phyloP scores from a whole-genome alignment of 1,140 invertebrate species.

The Ptiloglossa arizonensis region DNA sequence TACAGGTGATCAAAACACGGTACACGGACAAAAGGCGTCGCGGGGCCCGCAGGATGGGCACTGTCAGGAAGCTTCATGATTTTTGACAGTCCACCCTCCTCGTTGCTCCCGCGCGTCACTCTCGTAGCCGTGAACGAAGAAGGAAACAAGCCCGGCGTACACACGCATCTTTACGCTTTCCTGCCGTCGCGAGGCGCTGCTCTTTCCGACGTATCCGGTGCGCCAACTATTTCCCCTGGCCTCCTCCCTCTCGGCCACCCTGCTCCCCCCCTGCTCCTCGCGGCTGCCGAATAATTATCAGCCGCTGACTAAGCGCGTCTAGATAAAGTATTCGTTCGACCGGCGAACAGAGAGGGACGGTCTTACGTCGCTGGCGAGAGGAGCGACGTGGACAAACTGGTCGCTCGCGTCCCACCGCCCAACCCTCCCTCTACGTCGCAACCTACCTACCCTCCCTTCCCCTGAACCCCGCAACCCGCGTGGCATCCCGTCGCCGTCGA shows the following conservation, averaged over 20 bases:
- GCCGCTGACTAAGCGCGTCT: slow-evolving; percentile 55
- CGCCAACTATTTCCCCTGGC: slow-evolving; percentile 9
- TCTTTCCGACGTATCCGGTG: slow-evolving; percentile 52
- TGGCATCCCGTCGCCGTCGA: not conserved
- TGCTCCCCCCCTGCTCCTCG: too few species aligned
- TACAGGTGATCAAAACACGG: slow-evolving; percentile 34
- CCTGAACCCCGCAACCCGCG: not conserved
- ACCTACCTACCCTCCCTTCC: too few species aligned
- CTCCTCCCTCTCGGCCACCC: too few species aligned
- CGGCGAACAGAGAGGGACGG: not conserved
- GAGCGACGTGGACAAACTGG: slow-evolving; percentile 39
- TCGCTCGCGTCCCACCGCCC: slow-evolving; percentile 27
- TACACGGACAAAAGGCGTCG: not conserved
- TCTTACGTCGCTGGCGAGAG: not conserved
- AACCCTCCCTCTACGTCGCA: too few species aligned
- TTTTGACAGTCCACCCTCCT: slow-evolving; percentile 11
- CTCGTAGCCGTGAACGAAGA: too few species aligned
- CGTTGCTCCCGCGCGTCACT: not conserved
- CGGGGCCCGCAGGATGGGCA: not conserved
- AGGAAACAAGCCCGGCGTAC: slow-evolving; percentile 12
- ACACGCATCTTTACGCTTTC: slow-evolving; percentile 51
- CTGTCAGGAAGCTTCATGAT: slow-evolving; percentile 7
- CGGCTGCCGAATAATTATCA: slow-evolving; percentile 61
- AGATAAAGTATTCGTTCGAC: slow-evolving; percentile 43
- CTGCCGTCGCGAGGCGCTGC: slow-evolving; percentile 34